Conservation (phyloP, 2,113 vertebrate species). For the Scalopus aquaticus region DNA sequence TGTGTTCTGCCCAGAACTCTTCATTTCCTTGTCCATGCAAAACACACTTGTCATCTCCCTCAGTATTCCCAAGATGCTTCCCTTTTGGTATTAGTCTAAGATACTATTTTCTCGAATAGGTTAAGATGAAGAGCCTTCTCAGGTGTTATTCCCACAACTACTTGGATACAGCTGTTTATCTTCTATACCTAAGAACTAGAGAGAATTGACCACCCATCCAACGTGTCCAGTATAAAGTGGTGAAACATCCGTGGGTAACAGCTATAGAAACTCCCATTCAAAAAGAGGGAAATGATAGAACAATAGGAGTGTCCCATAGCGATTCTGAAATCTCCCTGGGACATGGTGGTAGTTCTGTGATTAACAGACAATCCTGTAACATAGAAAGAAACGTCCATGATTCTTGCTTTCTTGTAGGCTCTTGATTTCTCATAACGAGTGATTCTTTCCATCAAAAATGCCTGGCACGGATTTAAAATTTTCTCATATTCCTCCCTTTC, state of each 20-base stretch:
- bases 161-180: background rate
- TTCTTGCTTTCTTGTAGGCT: background rate
- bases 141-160: background rate
- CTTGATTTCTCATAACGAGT: background rate
- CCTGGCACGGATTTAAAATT: background rate
- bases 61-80: background rate
- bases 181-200: background rate
- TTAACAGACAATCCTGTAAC: too few relatives aligned
- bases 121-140: background rate
- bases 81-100: background rate
- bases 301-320: accelerated
- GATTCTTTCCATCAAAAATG: background rate
- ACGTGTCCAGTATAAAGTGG: background rate
- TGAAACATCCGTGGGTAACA: accelerated
- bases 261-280: background rate
- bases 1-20: background rate
- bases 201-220: background rate
- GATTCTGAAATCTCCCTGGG: background rate
- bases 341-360: background rate
- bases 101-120: background rate
- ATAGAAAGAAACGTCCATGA: background rate
- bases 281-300: background rate
- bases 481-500: background rate
- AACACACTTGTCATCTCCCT: background rate
- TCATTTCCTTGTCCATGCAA: background rate